Conservation (phyloP, 2,797 vertebrate genomes). For the Threskiornis aethiopicus region DNA sequence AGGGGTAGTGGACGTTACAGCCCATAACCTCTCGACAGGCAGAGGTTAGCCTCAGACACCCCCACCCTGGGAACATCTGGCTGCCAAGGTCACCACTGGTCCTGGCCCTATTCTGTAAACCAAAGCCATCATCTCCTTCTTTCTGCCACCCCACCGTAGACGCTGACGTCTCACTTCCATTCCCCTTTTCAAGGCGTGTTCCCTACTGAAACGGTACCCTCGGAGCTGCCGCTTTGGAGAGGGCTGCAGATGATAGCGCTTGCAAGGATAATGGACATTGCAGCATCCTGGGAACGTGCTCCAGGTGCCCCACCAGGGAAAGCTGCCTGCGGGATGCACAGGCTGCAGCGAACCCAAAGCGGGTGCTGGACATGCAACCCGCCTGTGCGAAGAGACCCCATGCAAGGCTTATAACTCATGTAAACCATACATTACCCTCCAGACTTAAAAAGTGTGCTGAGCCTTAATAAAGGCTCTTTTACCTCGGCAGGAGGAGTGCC, state of each 20-base stretch:
- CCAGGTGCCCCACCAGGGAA: not conserved
- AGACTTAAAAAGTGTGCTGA: not conserved
- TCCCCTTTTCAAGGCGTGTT: not conserved
- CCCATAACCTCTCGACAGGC: not conserved
- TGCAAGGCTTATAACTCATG: not conserved
- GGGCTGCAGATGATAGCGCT: not conserved
- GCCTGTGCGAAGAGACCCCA: not conserved
- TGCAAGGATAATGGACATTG: rapidly evolving
- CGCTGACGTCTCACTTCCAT: not conserved
- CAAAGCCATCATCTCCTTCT: not conserved
- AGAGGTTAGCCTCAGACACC: not conserved
- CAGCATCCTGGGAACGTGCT: not conserved
- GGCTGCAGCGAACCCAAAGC: not conserved
- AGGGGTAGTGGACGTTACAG: not conserved
- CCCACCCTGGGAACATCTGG: not conserved
- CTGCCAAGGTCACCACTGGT: not conserved
- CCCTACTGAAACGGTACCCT: not conserved
- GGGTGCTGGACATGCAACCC: not conserved
- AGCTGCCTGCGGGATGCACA: not conserved
- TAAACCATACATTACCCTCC: not conserved
- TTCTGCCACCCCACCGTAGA: not conserved
- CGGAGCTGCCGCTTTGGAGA: not conserved
- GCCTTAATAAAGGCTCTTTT: not conserved
- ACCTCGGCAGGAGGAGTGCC: not conserved
- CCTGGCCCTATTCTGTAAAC: not conserved